Evolutionary conservation across 2,113 vertebrate genomes (phyloP), one percentile per base, ranked within the genome.

Genomic region (Noturus placidus): DNA sequence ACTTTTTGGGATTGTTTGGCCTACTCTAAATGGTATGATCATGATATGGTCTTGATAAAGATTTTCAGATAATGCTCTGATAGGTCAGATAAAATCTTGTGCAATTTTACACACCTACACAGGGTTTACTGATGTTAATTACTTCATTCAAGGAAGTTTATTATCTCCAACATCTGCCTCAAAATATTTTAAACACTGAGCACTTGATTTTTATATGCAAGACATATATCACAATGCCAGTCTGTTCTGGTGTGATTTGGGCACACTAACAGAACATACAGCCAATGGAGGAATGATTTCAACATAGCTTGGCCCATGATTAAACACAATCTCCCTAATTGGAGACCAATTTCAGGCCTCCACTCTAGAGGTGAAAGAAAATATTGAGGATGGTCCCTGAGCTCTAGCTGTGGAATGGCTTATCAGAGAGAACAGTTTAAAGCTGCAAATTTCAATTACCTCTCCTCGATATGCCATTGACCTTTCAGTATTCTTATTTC

Each of bases 401-500:
- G 76, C 63, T 84, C 52, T 67, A 84, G 89, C 65, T 84, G 76
- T 63, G 59, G 63, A 84, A 72, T 33, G 83, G 74, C 74, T 86
- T 89, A 86, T 84, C 77, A 38, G 76, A 22, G 76, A 82, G 63
- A 87, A 88, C 72, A 82, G 54, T 80, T 86, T 83, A 87, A 72
- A 83, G 38, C 65, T 57, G 54, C 15, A 74, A 69, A 82, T 89
- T 59, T 90, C 76, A 91, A 87, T 89, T 89, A 88, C 76, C 72
- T 70, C 69, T 67, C 79, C 42, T 76, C 59, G 19, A 87, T 86
- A 85, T 46, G 70, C 61, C 83, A 72, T 30, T 89, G 90, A 91
- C 90, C 90, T 88, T 91, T 89, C 56, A 59, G 77, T 63, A 30
- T 88, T 90, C 54, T 88, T 87, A 90, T 88, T 89, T 86, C 57